These are phyloP conservation scores for Ursus arctos DNA, from an alignment of 2,113 vertebrate species.

Conservation along the genomic window DNA sequence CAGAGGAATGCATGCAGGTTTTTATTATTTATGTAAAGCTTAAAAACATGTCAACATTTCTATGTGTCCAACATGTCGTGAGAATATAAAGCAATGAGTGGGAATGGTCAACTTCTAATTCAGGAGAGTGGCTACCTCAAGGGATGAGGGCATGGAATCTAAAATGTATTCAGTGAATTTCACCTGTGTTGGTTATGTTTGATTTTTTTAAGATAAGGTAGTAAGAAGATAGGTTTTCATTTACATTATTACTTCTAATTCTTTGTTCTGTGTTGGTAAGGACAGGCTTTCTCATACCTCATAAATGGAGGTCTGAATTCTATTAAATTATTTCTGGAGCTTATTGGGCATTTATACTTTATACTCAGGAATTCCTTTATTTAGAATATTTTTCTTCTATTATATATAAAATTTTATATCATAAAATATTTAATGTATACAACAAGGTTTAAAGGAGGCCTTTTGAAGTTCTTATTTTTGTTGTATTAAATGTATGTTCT, in stretches of 20 bases:
- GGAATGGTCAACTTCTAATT: not conserved
- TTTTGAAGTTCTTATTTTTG: slow-evolving; percentile 9
- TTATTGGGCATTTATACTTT: not conserved
- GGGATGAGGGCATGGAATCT: not conserved
- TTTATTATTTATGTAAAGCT: not conserved
- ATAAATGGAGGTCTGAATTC: not conserved
- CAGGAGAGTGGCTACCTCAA: not conserved
- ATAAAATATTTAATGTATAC: slow-evolving; percentile 24
- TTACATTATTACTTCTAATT: not conserved
- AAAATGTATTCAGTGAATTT: not conserved
- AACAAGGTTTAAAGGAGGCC: not conserved
- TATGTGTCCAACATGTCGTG: not conserved
- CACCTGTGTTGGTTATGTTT: not conserved
- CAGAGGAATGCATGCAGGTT: not conserved
- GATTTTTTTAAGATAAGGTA: not conserved
- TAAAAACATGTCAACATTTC: slow-evolving; percentile 5
- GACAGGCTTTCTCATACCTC: not conserved
- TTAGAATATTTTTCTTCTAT: slow-evolving; percentile 20
- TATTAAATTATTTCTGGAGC: slow-evolving; percentile 37
- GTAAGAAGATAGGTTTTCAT: not conserved
- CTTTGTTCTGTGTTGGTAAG: slow-evolving; percentile 38
- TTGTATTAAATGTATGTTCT: not conserved
- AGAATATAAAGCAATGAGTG: not conserved
- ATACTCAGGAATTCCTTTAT: not conserved
- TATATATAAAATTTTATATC: not conserved